Conservation (phyloP, 2,888 invertebrate species). For the Calephelis perditalis region DNA sequence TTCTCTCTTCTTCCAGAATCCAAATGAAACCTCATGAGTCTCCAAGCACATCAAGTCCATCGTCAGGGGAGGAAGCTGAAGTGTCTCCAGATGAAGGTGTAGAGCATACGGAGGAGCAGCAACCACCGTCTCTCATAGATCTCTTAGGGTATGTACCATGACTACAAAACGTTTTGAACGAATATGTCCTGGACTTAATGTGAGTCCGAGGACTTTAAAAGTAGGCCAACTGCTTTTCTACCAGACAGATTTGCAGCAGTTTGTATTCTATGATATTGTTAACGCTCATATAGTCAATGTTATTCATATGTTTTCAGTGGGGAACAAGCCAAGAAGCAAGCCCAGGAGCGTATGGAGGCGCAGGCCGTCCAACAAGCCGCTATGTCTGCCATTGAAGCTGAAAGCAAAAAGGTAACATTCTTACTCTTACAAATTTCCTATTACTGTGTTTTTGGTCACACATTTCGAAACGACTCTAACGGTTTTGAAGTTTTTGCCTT, state of each 20-base stretch:
- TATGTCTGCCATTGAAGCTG: conserved; percentile 92
- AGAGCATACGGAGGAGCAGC: conserved; percentile 63
- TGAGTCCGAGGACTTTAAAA: too few relatives aligned
- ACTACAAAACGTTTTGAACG: too few relatives aligned
- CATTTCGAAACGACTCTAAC: too few relatives aligned
- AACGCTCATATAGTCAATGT: background rate
- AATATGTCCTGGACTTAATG: too few relatives aligned
- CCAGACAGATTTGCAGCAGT: too few relatives aligned
- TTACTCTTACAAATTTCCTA: too few relatives aligned
- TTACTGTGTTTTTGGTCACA: too few relatives aligned
- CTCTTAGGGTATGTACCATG: conserved; percentile 79
- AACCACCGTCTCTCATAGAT: conserved; percentile 85
- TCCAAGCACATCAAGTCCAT: conserved; percentile 81
- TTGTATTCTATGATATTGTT: too few relatives aligned
- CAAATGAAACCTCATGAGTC: conserved; percentile 88
- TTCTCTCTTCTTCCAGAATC: conserved; percentile 54
- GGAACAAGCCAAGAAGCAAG: conserved; percentile 89
- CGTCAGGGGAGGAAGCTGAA: conserved; percentile 85
- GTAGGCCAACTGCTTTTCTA: too few relatives aligned
- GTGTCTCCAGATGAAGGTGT: conserved; percentile 81
- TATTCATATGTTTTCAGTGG: conserved; percentile 73
- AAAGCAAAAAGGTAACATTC: conserved; percentile 81
- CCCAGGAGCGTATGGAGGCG: conserved; percentile 88
- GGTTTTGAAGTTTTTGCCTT: too few relatives aligned
- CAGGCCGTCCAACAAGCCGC: conserved; percentile 93